Evolutionary conservation across 1,140 invertebrate species (phyloP), one percentile per base, ranked within the genome.

Genomic region (Drosophila punjabiensis): DNA sequence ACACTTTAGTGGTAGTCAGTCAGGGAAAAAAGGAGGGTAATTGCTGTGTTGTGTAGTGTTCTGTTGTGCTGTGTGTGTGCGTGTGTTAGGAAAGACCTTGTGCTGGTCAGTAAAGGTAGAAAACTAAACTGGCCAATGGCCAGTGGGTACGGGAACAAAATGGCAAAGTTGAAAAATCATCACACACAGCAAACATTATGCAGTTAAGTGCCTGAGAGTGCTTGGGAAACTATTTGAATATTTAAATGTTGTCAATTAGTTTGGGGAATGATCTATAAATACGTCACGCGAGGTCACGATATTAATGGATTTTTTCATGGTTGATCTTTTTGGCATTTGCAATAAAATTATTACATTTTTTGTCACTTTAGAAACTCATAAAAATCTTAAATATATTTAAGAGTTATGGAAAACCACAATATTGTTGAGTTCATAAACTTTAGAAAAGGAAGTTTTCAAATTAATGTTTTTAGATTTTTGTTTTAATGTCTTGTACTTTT

Each of bases 51-150:
- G 7, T 59, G 52, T 4, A 14, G 24, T 28, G 24, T 16, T 28
- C 4, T 48, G n/a, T 3, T 48, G 45, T 20, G 7, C 24, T 10
- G 6, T 52, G 43, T 3, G 18, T 5, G 33, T 18, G 59, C 35
- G 33, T 41, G 28, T 41, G 18, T 66, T 8, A 47, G 41, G 5
- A 41, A 43, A 52, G 52, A 58, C 65, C 69, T 87, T 88, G 80
- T 81, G 84, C 80, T 87, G 85, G 80, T 88, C 85, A 89, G 81
- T 89, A 45, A 75, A 79, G 60, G 32, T 32, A 43, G 11, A 28
- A 45, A 73, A 74, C 47, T 68, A 28, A 73, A 75, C 47, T 71
- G 59, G 59, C 84, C 84, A 88, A 88, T 88, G 53, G 69, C 64
- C 58, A 78, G 1, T 6, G 66, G 52, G 58, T 47, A 58, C 20